Percentiles rank a stretch among this genome's conserved stretches.
phyloP scores from a whole-genome alignment of 2,113 vertebrate genomes.

The Terrapene triunguis region DNA sequence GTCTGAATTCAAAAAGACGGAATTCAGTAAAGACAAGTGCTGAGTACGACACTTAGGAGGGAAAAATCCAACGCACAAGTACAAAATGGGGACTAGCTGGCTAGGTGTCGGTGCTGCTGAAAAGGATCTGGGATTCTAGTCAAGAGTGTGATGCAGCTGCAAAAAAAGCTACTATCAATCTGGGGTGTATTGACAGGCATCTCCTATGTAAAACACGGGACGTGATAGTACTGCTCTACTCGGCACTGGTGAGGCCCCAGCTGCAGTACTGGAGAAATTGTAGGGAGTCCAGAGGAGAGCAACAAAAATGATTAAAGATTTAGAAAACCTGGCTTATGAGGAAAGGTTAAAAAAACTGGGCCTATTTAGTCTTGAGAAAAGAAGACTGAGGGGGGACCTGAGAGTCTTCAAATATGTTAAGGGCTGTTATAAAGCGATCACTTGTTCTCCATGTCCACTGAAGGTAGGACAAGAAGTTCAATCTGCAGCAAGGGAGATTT shows the following conservation, averaged over 20 bases:
- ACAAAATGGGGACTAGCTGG: background rate
- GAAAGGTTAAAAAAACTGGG: background rate
- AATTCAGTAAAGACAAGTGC: background rate
- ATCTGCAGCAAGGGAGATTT: background rate
- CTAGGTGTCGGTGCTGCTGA: background rate
- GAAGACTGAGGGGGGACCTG: background rate
- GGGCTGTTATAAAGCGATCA: background rate
- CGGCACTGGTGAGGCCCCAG: background rate
- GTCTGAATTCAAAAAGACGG: background rate
- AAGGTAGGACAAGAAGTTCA: background rate
- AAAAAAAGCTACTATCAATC: background rate
- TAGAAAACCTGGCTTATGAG: background rate
- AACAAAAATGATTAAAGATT: background rate
- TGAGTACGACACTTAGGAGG: background rate
- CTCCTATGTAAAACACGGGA: background rate
- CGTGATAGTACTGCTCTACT: background rate
- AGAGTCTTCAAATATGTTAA: background rate
- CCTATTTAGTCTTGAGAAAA: background rate
- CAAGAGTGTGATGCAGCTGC: background rate
- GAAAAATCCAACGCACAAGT: background rate
- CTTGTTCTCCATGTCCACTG: background rate
- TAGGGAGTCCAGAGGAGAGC: background rate
- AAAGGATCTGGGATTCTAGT: background rate
- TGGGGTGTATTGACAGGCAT: background rate
- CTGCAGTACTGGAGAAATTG: background rate